Evolutionary conservation across 2,888 invertebrate species (phyloP), one percentile per base, ranked within the genome.

Genomic region (Dolichopus griseipennis): DNA sequence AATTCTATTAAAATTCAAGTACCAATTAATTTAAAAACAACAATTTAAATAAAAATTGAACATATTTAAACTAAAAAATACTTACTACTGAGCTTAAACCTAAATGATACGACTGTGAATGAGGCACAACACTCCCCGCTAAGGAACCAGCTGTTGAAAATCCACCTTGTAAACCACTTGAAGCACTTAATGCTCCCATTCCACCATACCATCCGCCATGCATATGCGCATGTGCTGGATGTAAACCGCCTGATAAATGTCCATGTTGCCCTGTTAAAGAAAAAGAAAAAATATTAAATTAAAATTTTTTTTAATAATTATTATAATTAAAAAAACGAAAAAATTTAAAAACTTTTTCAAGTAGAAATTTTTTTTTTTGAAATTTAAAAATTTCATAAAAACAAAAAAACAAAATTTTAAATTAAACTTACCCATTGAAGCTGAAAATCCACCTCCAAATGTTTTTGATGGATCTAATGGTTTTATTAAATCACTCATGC

Each of bases 401-500:
- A 37, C 8, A 10, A 37, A 37, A 37, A 37, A 37, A 37, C 4
- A 10, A 37, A 37, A 37, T 27, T 27, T 27, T 10, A 41, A 65
- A 68, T 67, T 34, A 67, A 3, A 79, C 82, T 82, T 77, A 85
- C 90, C 88, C 85, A 91, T 91, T 78, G 86, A 90, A 69, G 90
- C 88, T 75, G 91, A 90, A 75, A 90, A 91, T 63, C 90, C 90
- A 67, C 91, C 89, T 65, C 91, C 91, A 78, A 90, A 89, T 75
- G 89, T 87, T 80, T 88, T 89, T 70, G 89, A 87, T 65, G 85
- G 88, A 81, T 95, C 95, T 75, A 95, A 84, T 68, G 95, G 94
- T 80, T 95, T 94, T 84, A 93, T 91, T 86, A 95, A 92, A 83
- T 95, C 95, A 66, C 93, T 93, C 90, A 95, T 93, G 67, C 90